Evolutionary conservation across 2,113 vertebrate genomes (phyloP).

Genomic region (Corapipo altera): DNA sequence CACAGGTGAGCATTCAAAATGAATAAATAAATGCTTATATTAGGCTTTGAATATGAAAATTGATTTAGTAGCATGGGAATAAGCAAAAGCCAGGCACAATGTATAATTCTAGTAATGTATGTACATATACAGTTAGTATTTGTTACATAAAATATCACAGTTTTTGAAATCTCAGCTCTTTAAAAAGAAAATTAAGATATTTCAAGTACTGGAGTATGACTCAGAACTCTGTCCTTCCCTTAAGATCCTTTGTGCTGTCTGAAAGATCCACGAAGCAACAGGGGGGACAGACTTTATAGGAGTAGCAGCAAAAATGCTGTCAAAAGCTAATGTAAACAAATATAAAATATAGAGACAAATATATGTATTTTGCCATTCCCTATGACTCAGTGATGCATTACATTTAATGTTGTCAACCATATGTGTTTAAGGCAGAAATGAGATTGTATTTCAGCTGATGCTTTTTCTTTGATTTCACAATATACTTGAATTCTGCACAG

Average conservation of each 20-base stretch:
- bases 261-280: background rate
- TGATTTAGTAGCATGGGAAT: background rate
- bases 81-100: background rate
- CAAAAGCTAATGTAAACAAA: conserved; percentile 19
- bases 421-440: conserved; percentile 30
- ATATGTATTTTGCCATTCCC: background rate
- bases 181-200: background rate
- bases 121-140: background rate
- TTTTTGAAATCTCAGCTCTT: background rate
- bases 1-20: background rate
- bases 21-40: background rate
- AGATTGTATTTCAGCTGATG: background rate
- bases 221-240: background rate
- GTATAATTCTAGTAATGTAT: background rate
- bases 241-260: background rate
- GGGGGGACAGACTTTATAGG: background rate
- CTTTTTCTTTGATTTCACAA: conserved; percentile 5
- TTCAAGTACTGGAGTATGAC: background rate
- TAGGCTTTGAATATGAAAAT: background rate
- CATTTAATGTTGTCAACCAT: background rate
- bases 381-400: background rate
- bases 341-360: background rate
- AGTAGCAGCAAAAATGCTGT: background rate
- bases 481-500: background rate
- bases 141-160: background rate